Base-by-base conservation (phyloP, 2,888 invertebrate species). In the Campoplex nolae region DNA sequence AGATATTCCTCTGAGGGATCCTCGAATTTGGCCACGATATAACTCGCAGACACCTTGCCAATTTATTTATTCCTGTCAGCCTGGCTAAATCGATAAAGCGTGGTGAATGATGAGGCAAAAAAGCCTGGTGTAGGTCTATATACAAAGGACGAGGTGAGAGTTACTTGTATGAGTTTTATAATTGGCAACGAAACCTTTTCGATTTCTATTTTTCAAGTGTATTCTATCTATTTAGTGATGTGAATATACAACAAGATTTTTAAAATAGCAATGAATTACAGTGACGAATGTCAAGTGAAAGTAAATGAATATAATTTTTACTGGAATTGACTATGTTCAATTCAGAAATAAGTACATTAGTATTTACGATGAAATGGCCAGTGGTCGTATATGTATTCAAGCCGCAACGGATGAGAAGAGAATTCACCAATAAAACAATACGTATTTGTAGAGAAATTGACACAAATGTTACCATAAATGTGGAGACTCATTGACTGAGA, bases 11-110 rank as follows among this genome's bases (percentile, higher is more conserved):
- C 23, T 35, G 35, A 62, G 32, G 42, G 85, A 85, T 78, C 42
- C 74, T 54, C 51, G 76, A 80, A 76, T 80, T 85, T 85, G 70
- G 80, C 62, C 65, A 71, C 76, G 76, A 81, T 79, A 75, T 75
- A 74, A 23, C 42, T 80, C 54, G 68, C 48, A 65, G 84, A 78
- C 77, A 65, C 68, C 32, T 75, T 78, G 78, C 78, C 85, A 85
- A 85, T 85, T 85, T 82, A 85, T 83, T 74, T 83, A 85, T 75
- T 32, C 42, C 48, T 70, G 45, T 28, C 45, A 65, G 78, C 68
- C 74, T 68, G 70, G 51, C 58, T 51, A 51, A 85, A 85, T 85
- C 83, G 85, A 85, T 85, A 62, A 85, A 70, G 71, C 71, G 54
- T 65, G 3, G 76, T 62, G 71, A 85, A 85, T 71, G 51, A 71